Conservation (phyloP, 2,113 vertebrate species). For the Peucedramus taeniatus region DNA sequence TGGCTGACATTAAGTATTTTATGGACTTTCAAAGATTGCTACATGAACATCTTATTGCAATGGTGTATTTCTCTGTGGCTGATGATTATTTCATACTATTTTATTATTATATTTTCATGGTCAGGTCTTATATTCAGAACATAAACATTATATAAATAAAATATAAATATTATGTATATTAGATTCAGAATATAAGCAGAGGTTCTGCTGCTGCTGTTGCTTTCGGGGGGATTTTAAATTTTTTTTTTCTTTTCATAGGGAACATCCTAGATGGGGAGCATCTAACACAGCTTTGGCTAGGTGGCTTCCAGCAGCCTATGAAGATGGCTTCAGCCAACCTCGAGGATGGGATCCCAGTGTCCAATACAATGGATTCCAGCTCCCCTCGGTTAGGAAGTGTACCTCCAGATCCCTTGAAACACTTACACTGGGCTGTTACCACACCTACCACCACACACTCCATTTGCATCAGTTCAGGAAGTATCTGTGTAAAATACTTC, state of each 20-base stretch:
- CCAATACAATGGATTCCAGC: slow-evolving; percentile 78
- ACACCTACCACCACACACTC: neutral
- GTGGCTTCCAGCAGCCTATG: slow-evolving; percentile 92
- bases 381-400: slow-evolving; percentile 80
- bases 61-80: neutral
- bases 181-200: neutral
- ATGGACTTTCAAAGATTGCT: neutral
- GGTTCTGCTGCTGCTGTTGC: neutral
- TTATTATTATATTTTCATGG: neutral
- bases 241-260: slow-evolving; percentile 64
- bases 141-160: neutral
- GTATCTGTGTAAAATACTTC: neutral
- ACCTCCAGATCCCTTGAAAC: neutral
- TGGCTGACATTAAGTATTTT: no score
- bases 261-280: slow-evolving; percentile 88
- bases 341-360: slow-evolving; percentile 85
- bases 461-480: neutral
- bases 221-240: neutral
- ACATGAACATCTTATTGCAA: neutral
- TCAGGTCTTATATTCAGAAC: neutral
- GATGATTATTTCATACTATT: neutral
- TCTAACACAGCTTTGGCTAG: slow-evolving; percentile 83
- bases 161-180: neutral
- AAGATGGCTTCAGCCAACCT: slow-evolving; percentile 87
- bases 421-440: neutral